Conservation (phyloP, 2,113 vertebrate genomes). For the Mesembrinibis cayennensis region DNA sequence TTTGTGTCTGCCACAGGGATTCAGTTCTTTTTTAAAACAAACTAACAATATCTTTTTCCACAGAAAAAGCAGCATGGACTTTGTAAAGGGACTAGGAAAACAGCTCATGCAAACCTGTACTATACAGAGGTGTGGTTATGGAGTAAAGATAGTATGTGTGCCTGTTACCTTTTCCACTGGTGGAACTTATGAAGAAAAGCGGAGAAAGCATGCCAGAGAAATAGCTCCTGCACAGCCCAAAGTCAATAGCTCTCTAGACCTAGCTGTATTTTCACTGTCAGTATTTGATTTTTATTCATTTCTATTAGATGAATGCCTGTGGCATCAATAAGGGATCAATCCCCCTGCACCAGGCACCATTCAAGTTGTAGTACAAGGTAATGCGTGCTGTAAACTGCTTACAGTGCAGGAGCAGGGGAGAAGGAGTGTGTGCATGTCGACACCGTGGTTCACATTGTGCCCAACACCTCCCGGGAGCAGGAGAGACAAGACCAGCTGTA, state of each 20-base stretch:
- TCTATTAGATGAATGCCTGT: background rate
- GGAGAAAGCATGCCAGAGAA: background rate
- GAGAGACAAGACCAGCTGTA: background rate
- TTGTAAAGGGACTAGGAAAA: background rate
- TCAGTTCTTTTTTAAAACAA: background rate
- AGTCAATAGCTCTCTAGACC: background rate
- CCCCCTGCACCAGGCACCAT: background rate
- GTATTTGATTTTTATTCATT: background rate
- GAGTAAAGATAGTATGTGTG: background rate
- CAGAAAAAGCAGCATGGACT: background rate
- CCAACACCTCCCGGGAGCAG: background rate
- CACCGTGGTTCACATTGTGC: rapidly evolving
- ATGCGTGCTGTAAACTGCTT: background rate
- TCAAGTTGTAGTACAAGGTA: background rate
- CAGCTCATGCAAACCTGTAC: background rate
- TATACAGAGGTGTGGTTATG: background rate
- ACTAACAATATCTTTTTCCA: background rate
- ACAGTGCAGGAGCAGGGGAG: background rate
- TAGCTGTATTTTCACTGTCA: background rate
- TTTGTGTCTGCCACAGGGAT: background rate
- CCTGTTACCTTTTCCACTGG: background rate
- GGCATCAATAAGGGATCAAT: background rate
- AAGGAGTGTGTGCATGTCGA: rapidly evolving
- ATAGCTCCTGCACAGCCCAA: background rate
- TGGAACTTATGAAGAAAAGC: background rate